These are phyloP conservation scores for Epistrophe eligans DNA, from an alignment of 2,888 invertebrate species.

Conservation along the genomic window DNA sequence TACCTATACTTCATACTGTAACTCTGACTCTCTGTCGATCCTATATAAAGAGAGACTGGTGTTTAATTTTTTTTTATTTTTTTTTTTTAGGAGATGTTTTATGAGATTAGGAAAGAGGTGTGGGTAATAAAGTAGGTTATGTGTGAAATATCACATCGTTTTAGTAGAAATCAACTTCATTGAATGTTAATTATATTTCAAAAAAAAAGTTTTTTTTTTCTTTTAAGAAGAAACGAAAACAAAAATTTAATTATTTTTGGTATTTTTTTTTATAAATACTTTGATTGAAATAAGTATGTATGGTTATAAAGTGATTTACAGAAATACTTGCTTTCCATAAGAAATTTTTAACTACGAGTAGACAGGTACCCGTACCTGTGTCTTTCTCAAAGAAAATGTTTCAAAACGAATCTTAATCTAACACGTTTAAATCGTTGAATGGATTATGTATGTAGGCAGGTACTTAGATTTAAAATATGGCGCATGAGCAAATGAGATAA, in stretches of 20 bases:
- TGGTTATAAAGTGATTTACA: neutral
- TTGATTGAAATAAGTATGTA: neutral
- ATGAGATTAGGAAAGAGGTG: constrained; percentile 67
- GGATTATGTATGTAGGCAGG: too few species aligned
- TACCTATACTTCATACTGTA: neutral
- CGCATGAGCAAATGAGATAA: too few species aligned
- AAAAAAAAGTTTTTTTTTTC: constrained; percentile 33
- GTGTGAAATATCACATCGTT: constrained; percentile 73
- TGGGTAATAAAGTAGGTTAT: constrained; percentile 73
- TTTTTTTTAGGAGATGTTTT: constrained; percentile 41
- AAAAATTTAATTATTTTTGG: constrained; percentile 39
- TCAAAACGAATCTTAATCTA: neutral
- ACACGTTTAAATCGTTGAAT: too few species aligned
- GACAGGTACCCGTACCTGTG: neutral
- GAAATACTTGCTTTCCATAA: constrained; percentile 1
- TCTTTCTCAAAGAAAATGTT: neutral
- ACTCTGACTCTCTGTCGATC: neutral
- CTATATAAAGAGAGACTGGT: constrained; percentile 9
- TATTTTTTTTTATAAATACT: neutral
- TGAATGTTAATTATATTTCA: constrained; percentile 59
- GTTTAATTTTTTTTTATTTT: neutral
- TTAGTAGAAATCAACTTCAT: constrained; percentile 67
- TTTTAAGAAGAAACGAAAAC: constrained; percentile 19
- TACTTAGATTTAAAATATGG: too few species aligned
- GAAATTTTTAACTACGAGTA: neutral